Percentiles rank a stretch among this genome's conserved stretches.
Conservation (phyloP, 2,113 vertebrate species). For the Lipophrys pholis region DNA sequence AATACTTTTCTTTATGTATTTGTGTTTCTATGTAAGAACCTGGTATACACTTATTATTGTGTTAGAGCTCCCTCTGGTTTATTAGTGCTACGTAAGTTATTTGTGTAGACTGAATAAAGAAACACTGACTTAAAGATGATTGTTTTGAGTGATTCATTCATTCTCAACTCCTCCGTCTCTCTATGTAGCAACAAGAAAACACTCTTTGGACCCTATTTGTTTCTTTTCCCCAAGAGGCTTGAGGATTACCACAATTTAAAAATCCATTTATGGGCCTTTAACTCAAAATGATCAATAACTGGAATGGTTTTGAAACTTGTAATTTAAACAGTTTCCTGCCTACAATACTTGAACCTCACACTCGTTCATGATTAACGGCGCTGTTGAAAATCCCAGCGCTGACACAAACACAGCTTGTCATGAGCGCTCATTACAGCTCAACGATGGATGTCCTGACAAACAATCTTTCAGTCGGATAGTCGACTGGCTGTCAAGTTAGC, state of each 20-base stretch:
- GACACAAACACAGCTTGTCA: constrained; percentile 69
- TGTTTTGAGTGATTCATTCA: too few relatives aligned
- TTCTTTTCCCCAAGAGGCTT: not conserved
- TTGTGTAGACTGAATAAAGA: too few relatives aligned
- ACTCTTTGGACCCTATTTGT: not conserved
- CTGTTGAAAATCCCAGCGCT: constrained; percentile 53
- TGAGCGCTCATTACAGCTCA: constrained; percentile 66
- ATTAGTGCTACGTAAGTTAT: too few relatives aligned
- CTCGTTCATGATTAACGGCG: constrained; percentile 49
- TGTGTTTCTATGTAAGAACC: too few relatives aligned
- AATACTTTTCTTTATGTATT: too few relatives aligned
- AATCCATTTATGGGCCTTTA: constrained; percentile 20
- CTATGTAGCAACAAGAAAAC: not conserved
- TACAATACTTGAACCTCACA: constrained; percentile 30
- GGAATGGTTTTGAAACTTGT: constrained; percentile 32
- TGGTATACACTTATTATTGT: too few relatives aligned
- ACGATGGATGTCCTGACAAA: constrained; percentile 70
- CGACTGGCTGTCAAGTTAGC: constrained; percentile 68
- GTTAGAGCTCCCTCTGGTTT: too few relatives aligned
- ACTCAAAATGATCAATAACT: constrained; percentile 26
- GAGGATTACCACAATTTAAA: not conserved
- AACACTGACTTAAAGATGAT: too few relatives aligned
- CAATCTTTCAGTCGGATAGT: constrained; percentile 52
- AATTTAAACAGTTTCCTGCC: constrained; percentile 43
- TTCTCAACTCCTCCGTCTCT: too few relatives aligned